Evolutionary conservation across 1,140 invertebrate genomes (phyloP).

Genomic region (Lerema accius): DNA sequence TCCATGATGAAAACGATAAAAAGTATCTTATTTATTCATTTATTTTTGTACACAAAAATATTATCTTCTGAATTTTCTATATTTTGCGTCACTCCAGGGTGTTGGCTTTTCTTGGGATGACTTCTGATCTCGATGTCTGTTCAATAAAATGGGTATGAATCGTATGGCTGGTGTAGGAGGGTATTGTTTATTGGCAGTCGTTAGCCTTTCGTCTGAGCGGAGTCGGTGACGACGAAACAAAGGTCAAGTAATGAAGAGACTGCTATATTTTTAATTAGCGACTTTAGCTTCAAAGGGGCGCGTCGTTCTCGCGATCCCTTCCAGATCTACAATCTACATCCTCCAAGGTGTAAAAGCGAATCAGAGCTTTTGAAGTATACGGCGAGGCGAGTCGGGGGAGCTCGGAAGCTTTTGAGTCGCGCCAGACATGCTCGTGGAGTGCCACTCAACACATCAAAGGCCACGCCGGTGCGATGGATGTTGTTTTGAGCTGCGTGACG

Average conservation of each 20-base stretch:
- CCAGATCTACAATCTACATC: conserved; percentile 48
- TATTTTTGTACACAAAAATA: no score
- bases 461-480: conserved; percentile 30
- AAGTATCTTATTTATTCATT: no score
- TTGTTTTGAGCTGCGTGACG: conserved; percentile 36
- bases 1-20: no score
- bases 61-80: no score
- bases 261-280: conserved; percentile 33
- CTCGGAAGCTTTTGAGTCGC: conserved; percentile 47
- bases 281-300: conserved; percentile 23
- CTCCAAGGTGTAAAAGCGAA: conserved; percentile 67
- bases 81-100: no score
- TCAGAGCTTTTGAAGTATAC: conserved; percentile 58
- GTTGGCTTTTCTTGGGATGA: no score
- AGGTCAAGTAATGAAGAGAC: conserved; percentile 10
- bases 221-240: neutral
- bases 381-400: conserved; percentile 38
- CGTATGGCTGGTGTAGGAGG: neutral
- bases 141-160: no score
- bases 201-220: neutral
- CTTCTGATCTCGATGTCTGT: no score
- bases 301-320: conserved; percentile 42
- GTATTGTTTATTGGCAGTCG: neutral
- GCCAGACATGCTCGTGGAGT: conserved; percentile 54
- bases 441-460: conserved; percentile 66